These are phyloP conservation scores for Monochamus alternatus DNA, from an alignment of 2,888 invertebrate species.

Conservation along the genomic window DNA sequence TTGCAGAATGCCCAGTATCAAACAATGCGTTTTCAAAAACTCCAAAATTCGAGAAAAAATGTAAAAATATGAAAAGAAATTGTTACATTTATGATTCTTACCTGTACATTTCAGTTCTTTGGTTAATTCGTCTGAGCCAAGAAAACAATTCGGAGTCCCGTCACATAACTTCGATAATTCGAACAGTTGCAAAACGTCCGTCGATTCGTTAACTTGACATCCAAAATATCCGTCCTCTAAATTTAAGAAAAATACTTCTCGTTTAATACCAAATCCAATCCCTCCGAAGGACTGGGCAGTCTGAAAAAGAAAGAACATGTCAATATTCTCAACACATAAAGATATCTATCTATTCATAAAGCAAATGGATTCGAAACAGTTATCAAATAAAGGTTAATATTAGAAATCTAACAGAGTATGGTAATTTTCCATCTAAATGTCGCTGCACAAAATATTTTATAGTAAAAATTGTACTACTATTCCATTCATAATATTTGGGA, in stretches of 20 bases:
- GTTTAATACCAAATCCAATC: conserved; percentile 88
- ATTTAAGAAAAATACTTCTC: conserved; percentile 96
- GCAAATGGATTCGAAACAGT: not conserved
- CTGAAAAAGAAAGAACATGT: conserved; percentile 70
- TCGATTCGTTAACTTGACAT: conserved; percentile 97
- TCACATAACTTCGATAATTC: conserved; percentile 96
- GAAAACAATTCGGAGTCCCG: conserved; percentile 90
- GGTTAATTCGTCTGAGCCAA: conserved; percentile 92
- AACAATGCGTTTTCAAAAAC: too few species aligned
- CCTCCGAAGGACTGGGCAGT: conserved; percentile 86
- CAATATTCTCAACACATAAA: not conserved
- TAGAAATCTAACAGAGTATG: too few species aligned
- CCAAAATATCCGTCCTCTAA: conserved; percentile 98
- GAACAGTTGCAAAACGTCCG: conserved; percentile 94
- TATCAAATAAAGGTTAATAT: too few species aligned
- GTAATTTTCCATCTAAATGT: too few species aligned
- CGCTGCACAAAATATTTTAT: too few species aligned
- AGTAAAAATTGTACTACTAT: too few species aligned
- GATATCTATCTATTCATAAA: not conserved
- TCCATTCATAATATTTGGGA: too few species aligned
- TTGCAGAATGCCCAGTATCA: too few species aligned
- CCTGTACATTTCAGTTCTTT: conserved; percentile 95
- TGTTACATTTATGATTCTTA: conserved; percentile 71
- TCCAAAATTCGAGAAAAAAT: too few species aligned
- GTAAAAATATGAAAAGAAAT: not conserved